Conservation (phyloP, 2,113 vertebrate genomes). For the Erythrolamprus reginae region DNA sequence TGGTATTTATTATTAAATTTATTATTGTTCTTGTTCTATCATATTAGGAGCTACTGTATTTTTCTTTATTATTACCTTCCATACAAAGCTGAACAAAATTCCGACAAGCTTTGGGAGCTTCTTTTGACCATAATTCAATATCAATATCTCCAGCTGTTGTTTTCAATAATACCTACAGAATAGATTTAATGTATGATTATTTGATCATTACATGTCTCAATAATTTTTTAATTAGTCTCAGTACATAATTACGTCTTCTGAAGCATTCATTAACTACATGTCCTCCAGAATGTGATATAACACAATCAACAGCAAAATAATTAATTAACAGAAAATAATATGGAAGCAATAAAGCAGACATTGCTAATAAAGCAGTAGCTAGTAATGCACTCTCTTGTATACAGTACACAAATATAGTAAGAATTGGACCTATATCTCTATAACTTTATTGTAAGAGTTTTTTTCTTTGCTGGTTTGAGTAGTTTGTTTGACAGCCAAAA, state of each 20-base stretch:
- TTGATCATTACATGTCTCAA: not conserved
- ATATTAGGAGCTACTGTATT: not conserved
- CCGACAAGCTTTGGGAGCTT: conserved; percentile 92
- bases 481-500: not conserved
- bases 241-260: not conserved
- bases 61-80: conserved; percentile 80
- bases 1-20: too few relatives aligned
- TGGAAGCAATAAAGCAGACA: not conserved
- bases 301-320: not conserved
- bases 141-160: conserved; percentile 95
- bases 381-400: not conserved
- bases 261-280: not conserved
- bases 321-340: not conserved
- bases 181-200: not conserved
- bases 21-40: not conserved
- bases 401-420: not conserved
- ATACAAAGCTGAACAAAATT: conserved; percentile 95
- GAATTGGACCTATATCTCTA: not conserved
- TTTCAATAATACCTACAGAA: conserved; percentile 86
- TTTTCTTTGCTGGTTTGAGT: not conserved
- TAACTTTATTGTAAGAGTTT: not conserved
- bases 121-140: conserved; percentile 96
- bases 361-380: not conserved
- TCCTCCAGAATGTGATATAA: not conserved
- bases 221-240: not conserved